Percentiles rank a stretch among this genome's conserved stretches.
These are phyloP conservation scores for Deilephila elpenor DNA, from an alignment of 2,888 invertebrate genomes.

Conservation along the genomic window DNA sequence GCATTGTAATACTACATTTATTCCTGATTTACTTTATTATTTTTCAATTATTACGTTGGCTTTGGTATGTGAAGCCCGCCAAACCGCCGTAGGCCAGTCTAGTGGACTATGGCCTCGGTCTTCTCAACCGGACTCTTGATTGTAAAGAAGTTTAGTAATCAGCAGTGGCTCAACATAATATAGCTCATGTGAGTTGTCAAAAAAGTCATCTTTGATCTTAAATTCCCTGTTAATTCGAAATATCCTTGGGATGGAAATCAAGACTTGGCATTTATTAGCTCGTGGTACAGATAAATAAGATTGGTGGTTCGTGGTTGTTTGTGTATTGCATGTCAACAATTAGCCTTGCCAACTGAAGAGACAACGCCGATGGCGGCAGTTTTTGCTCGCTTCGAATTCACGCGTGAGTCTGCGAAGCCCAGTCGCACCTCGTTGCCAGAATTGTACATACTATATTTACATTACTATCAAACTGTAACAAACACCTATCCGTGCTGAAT, in stretches of 20 bases:
- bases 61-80: background rate
- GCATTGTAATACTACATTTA: background rate
- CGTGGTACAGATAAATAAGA: background rate
- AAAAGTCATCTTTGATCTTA: background rate
- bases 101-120: no score
- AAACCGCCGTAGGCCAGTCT: no score
- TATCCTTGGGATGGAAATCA: background rate
- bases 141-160: no score
- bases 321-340: slow-evolving; percentile 41
- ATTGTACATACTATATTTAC: slow-evolving; percentile 36
- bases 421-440: slow-evolving; percentile 44
- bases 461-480: slow-evolving; percentile 38
- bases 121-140: no score
- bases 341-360: slow-evolving; percentile 53
- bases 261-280: background rate
- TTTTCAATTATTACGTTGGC: background rate
- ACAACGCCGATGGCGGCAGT: slow-evolving; percentile 40
- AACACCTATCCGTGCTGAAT: no score
- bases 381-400: slow-evolving; percentile 27
- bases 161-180: no score
- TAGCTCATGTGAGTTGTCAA: no score
- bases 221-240: background rate
- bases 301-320: slow-evolving; percentile 19
- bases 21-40: background rate
- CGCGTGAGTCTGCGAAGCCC: slow-evolving; percentile 12